Evolutionary conservation across 2,888 invertebrate species (phyloP).

Genomic region (Ophion slaviceki): DNA sequence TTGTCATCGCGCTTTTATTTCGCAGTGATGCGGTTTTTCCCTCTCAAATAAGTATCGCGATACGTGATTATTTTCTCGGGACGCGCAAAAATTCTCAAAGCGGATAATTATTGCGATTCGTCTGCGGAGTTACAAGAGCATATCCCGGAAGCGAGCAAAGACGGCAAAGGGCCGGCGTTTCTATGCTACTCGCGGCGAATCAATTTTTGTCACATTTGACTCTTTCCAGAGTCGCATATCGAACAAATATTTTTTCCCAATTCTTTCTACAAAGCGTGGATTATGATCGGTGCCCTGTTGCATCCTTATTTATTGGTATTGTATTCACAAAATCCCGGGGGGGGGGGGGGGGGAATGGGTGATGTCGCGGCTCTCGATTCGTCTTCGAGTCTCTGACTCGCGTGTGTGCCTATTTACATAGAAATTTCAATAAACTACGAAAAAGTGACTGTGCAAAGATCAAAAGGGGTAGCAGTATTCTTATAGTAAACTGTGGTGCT

Average conservation of each 20-base stretch:
- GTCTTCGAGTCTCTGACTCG: conserved; percentile 12
- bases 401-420: conserved; percentile 56
- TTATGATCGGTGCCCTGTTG: conserved; percentile 34
- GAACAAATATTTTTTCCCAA: conserved; percentile 7
- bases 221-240: no score
- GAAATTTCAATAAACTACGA: conserved; percentile 40
- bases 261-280: conserved; percentile 54
- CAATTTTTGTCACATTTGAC: background rate
- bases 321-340: conserved; percentile 52
- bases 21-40: no score
- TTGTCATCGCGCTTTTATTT: no score
- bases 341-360: background rate
- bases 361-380: conserved; percentile 9
- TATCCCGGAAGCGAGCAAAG: no score
- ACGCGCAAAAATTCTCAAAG: no score
- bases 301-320: conserved; percentile 42
- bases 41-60: no score
- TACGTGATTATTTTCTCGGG: no score
- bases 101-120: no score
- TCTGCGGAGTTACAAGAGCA: no score
- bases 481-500: conserved; percentile 4
- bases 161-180: no score
- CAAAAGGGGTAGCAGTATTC: conserved; percentile 23
- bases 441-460: conserved; percentile 55
- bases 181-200: no score